Evolutionary conservation across 35 echinoderm and acorn worm genomes (phyloP).

Genomic region (Patiria miniata): DNA sequence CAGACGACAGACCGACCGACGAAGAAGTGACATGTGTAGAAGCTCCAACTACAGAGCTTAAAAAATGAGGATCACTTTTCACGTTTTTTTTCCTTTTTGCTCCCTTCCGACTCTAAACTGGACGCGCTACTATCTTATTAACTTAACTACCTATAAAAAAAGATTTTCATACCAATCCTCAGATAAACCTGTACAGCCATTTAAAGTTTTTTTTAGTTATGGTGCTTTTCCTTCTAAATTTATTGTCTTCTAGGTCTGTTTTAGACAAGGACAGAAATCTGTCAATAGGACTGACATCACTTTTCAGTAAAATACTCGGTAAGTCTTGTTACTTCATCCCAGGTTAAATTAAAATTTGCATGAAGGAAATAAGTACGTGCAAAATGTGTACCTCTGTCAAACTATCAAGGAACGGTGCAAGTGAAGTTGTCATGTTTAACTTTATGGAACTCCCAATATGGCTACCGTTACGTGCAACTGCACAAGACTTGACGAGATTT

Average conservation of each 20-base stretch:
- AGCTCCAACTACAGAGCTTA: too few relatives aligned
- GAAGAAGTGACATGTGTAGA: too few relatives aligned
- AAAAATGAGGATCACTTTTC: too few relatives aligned
- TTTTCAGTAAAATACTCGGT: conserved; percentile 1
- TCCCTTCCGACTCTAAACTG: too few relatives aligned
- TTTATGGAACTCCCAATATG: not conserved
- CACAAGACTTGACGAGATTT: not conserved
- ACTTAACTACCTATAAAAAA: too few relatives aligned
- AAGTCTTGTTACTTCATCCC: not conserved
- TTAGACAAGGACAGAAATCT: not conserved
- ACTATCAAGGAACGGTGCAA: not conserved
- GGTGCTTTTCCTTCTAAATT: not conserved
- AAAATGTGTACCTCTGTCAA: not conserved
- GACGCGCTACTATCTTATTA: too few relatives aligned
- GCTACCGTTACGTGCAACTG: not conserved
- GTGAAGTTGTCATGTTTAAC: not conserved
- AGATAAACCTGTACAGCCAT: too few relatives aligned
- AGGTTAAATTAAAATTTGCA: not conserved
- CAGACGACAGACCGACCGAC: too few relatives aligned
- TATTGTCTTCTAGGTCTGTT: not conserved
- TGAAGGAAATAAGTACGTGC: not conserved
- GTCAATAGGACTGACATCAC: not conserved
- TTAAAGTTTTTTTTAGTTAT: too few relatives aligned
- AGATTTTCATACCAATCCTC: too few relatives aligned
- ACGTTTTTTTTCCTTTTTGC: too few relatives aligned